phyloP scores from a whole-genome alignment of 2,888 invertebrate species.

The Cetonia aurata region DNA sequence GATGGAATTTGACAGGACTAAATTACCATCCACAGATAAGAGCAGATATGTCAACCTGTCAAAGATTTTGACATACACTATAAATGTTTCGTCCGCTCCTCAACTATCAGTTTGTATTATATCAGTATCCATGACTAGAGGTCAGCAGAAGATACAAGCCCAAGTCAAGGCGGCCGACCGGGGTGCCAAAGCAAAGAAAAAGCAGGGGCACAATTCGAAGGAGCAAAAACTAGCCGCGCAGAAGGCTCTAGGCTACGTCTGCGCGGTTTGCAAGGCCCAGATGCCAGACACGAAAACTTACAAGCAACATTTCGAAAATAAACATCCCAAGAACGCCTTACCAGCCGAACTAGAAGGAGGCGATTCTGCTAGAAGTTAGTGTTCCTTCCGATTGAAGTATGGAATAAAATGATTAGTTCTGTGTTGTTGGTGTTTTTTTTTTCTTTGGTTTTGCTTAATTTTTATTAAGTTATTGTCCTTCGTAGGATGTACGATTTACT shows the following conservation, averaged over 20 bases:
- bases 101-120: neutral
- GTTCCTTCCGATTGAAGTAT: no score
- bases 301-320: slow-evolving; percentile 99
- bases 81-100: no score
- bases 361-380: no score
- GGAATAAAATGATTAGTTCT: no score
- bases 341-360: slow-evolving; percentile 77
- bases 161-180: slow-evolving; percentile 96
- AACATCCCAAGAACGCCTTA: slow-evolving; percentile 95
- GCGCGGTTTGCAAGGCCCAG: slow-evolving; percentile 94
- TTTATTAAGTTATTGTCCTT: no score
- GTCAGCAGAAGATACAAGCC: slow-evolving; percentile 98
- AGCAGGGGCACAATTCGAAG: slow-evolving; percentile 86
- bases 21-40: no score
- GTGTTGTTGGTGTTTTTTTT: no score
- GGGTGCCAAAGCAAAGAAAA: slow-evolving; percentile 87
- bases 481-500: no score
- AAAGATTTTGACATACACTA: no score
- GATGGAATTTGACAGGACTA: no score
- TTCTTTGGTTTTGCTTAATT: no score
- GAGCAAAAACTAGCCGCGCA: slow-evolving; percentile 95
- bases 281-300: slow-evolving; percentile 99
- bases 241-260: slow-evolving; percentile 92
- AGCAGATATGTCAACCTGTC: no score
- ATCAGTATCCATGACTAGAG: slow-evolving; percentile 90